These are phyloP conservation scores for Hipposideros larvatus DNA, from an alignment of 2,797 vertebrate species.

Conservation along the genomic window DNA sequence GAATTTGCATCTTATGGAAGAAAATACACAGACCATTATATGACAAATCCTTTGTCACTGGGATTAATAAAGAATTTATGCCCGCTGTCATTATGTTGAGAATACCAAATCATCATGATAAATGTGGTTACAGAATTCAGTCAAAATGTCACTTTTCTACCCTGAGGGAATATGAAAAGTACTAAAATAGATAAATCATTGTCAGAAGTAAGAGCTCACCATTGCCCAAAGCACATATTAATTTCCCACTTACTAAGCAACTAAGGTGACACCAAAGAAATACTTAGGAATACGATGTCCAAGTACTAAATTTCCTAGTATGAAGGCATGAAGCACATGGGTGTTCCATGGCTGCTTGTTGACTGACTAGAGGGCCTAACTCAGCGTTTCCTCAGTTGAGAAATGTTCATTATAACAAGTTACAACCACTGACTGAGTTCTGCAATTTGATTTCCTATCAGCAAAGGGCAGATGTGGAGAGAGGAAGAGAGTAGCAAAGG, in stretches of 20 bases:
- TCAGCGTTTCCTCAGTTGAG: not conserved
- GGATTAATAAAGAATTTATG: slow-evolving; percentile 70
- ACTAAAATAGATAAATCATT: slow-evolving; percentile 52
- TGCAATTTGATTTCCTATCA: not conserved
- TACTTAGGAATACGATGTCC: not conserved
- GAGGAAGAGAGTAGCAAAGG: slow-evolving; percentile 3
- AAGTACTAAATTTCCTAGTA: not conserved
- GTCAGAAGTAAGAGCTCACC: slow-evolving; percentile 49
- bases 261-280: not conserved
- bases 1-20: slow-evolving; percentile 4
- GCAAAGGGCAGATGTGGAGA: not conserved
- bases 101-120: slow-evolving; percentile 63
- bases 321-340: not conserved
- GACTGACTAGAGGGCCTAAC: not conserved
- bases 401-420: not conserved
- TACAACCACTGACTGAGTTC: not conserved
- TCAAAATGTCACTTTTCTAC: slow-evolving; percentile 64
- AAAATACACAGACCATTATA: slow-evolving; percentile 17
- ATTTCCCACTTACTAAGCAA: slow-evolving; percentile 15
- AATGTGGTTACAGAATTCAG: slow-evolving; percentile 51
- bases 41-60: slow-evolving; percentile 44
- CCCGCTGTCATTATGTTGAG: not conserved
- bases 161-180: not conserved
- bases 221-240: not conserved
- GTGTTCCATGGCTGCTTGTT: not conserved